phyloP scores from a whole-genome alignment of 2,888 invertebrate species.

The Pocota personata region DNA sequence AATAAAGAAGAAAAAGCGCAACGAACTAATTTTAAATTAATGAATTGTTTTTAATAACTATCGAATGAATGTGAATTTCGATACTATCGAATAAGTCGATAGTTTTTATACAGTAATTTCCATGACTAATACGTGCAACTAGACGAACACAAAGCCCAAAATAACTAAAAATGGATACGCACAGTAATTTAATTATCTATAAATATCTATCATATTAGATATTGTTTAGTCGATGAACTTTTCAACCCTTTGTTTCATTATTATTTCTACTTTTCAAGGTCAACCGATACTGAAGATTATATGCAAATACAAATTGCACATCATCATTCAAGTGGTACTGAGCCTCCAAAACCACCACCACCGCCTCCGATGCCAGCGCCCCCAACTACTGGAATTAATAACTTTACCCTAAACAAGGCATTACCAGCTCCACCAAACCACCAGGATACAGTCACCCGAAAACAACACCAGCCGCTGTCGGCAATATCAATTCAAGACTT shows the following conservation, averaged over 20 bases:
- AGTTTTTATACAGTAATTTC: too few species aligned
- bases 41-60: too few species aligned
- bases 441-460: constrained; percentile 83
- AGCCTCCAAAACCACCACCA: constrained; percentile 82
- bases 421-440: constrained; percentile 80
- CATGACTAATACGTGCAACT: too few species aligned
- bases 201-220: too few species aligned
- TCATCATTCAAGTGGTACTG: constrained; percentile 78
- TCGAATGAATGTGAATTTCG: too few species aligned
- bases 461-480: constrained; percentile 90
- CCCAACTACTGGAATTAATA: constrained; percentile 74
- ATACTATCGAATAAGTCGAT: too few species aligned
- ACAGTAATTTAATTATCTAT: too few species aligned
- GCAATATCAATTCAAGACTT: constrained; percentile 94
- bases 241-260: background rate
- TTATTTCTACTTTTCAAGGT: constrained; percentile 76
- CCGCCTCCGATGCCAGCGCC: constrained; percentile 85
- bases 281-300: constrained; percentile 83
- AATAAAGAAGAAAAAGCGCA: too few species aligned
- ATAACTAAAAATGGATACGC: too few species aligned
- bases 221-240: too few species aligned
- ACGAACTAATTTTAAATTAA: too few species aligned
- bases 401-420: constrained; percentile 75
- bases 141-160: too few species aligned
- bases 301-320: constrained; percentile 85